Base-by-base conservation (phyloP, 2,888 invertebrate species). In the Geophilus truncorum region DNA sequence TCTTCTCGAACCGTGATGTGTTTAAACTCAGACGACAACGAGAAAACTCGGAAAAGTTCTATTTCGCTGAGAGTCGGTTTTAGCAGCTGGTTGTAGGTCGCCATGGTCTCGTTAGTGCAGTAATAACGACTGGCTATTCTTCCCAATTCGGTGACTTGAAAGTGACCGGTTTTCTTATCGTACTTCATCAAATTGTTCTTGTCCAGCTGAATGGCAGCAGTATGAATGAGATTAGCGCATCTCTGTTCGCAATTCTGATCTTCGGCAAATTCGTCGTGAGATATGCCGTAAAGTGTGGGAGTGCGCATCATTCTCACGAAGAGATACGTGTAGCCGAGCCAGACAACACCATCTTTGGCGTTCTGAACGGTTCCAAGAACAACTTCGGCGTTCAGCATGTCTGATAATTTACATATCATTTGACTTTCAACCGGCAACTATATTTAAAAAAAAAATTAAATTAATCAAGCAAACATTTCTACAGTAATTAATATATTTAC, bases 41-140 rank as follows among this genome's bases (percentile, higher is more conserved):
- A 98, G 88, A 99, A 99, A n/a, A 99, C 98, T 0, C 91, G 87
- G 88, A 99, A 97, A 82, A 99, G 89, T 87, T 99, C 99, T 77
- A 99, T 99, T 89, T 99, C 98, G 82, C 96, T 96, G 0, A 99
- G 89, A 0, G 97, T 98, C 15, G 98, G 96, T 87, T 98, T 98
- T 82, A 99, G 88, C 77, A 98, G 90, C 86, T 98, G 97, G 87
- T 98, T 97, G 89, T 98, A 99, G 0, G 95, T 94, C 84, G 94
- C 91, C 92, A 99, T 98, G 0, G 98, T 96, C 84, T 98, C 98
- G 87, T 95, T 93, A 0, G 98, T 97, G 86, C 97, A 96, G 88
- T 99, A 99, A 90, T 94, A 99, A 89, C 99, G 98, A 0, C 97
- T 97, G 3, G 98, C 96, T 85, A 99, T 99, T 45, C 99, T 91